phyloP scores from a whole-genome alignment of 2,113 vertebrate species.

The Theristicus caerulescens region DNA sequence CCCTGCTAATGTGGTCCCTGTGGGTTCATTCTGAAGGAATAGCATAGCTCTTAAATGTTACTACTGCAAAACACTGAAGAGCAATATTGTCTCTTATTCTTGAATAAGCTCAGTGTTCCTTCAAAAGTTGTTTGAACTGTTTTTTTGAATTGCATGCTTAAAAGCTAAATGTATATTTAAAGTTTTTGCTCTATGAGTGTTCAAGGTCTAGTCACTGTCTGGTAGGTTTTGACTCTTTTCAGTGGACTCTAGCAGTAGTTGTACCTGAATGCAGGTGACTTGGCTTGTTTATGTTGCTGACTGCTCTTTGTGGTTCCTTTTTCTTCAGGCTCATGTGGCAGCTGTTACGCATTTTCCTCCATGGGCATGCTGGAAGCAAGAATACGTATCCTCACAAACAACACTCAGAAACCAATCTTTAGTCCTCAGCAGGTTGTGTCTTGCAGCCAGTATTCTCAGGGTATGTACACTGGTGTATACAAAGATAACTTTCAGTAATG shows the following conservation, averaged over 20 bases:
- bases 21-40: background rate
- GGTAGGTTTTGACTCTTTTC: background rate
- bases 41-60: background rate
- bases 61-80: background rate
- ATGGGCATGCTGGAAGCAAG: conserved; percentile 95
- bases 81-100: background rate
- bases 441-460: conserved; percentile 94
- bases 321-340: conserved; percentile 83
- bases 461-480: conserved; percentile 60
- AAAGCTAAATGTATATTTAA: background rate
- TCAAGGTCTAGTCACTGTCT: background rate
- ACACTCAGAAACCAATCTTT: conserved; percentile 81
- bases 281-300: background rate
- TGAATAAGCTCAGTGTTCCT: background rate
- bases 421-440: conserved; percentile 95
- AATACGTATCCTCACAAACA: conserved; percentile 89
- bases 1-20: background rate
- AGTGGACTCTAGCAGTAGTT: background rate
- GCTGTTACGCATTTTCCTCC: conserved; percentile 91
- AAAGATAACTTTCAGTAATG: background rate
- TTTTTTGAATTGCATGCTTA: background rate
- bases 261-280: background rate
- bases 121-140: background rate
- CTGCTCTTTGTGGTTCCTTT: background rate
- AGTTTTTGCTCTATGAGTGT: background rate